Conservation (phyloP, 1,140 invertebrate genomes). For the Eupristina koningsbergeri region DNA sequence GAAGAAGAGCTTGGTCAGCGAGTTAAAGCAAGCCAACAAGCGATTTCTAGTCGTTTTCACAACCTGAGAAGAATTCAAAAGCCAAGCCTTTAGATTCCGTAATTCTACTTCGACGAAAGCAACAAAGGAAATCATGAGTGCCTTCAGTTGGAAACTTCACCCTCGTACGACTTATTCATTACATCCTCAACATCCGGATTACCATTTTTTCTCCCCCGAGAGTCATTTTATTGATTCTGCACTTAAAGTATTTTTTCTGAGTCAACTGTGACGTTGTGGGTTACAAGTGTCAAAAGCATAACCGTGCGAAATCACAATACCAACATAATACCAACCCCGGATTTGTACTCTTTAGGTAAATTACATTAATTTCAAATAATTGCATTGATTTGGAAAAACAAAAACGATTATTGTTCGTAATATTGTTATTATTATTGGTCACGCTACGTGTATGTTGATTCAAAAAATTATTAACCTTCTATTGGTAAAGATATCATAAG, state of each 20-base stretch:
- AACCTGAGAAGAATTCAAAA: background rate
- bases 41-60: background rate
- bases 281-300: too few relatives aligned
- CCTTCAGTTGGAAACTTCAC: background rate
- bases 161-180: constrained; percentile 1
- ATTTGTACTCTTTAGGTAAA: too few relatives aligned
- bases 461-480: too few relatives aligned
- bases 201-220: background rate
- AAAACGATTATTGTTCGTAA: too few relatives aligned
- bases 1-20: background rate
- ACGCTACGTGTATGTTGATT: too few relatives aligned
- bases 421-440: too few relatives aligned
- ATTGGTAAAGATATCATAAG: too few relatives aligned
- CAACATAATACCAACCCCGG: too few relatives aligned
- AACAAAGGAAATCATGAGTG: background rate
- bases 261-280: background rate
- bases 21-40: background rate
- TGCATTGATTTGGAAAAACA: too few relatives aligned
- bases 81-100: background rate
- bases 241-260: background rate
- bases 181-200: background rate
- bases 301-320: too few relatives aligned
- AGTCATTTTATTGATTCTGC: background rate
- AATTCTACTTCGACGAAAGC: background rate
- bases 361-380: too few relatives aligned